Evolutionary conservation across 2,113 vertebrate genomes (phyloP), one percentile per base, ranked within the genome.

Genomic region (Anolis carolinensis): DNA sequence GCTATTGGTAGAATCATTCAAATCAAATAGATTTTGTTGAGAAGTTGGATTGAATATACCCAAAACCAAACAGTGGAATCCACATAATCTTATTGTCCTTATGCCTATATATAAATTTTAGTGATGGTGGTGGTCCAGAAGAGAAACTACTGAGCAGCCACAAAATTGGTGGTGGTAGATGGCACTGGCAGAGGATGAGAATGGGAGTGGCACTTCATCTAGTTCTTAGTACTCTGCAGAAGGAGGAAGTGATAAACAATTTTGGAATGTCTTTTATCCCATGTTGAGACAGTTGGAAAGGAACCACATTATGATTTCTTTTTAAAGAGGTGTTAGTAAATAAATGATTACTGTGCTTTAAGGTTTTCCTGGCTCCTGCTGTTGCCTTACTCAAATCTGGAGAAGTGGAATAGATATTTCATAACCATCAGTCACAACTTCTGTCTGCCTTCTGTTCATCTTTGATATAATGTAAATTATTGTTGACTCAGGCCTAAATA

Each of bases 321-420:
- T 74, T 78, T 27, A n/a, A 88, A 79, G n/a, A n/a, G n/a, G 9
- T 85, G 18, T 55, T 20, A 55, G 67, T 9, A 86, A 75, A 74
- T 74, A n/a, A 68, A 14, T 80, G 83, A 4, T 74, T 68, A 39
- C 67, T 81, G 5, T 68, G 71, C n/a, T 21, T 63, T 14, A 27
- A 52, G 7, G 13, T 68, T 76, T 83, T 8, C n/a, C 18, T 34
- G 21, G 63, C 63, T 86, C 81, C 20, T 65, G n/a, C 74, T 79
- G 14, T 3, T 0, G 0, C 55, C 48, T 70, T 83, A 52, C 20
- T 76, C 62, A 16, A 39, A 21, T 21, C 39, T 81, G 20, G 11
- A 80, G 6, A 32, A 18, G 39, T n/a, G 62, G 68, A 73, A 36
- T 59, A 8, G 44, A 86, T 81, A 52, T 23, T 59, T 74, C 74